Conservation (phyloP, 2,888 invertebrate genomes). For the Xanthia icteritia region DNA sequence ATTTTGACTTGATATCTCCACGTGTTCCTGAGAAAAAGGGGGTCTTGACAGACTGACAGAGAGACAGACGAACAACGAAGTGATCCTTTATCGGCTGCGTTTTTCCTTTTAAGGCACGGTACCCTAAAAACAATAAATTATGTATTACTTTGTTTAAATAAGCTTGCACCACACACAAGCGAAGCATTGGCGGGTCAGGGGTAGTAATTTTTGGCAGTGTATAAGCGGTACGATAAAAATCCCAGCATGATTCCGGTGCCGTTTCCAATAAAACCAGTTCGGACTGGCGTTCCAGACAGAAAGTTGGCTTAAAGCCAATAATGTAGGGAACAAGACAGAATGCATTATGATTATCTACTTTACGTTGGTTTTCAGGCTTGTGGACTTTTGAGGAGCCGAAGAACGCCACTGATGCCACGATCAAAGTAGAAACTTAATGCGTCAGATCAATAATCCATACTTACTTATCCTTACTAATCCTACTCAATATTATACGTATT, state of each 20-base stretch:
- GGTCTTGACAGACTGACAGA: too few relatives aligned
- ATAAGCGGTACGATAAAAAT: constrained; percentile 37
- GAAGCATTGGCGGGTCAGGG: not conserved
- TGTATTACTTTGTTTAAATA: not conserved
- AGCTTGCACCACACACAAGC: not conserved
- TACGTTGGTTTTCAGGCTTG: not conserved
- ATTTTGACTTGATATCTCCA: too few relatives aligned
- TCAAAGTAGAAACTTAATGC: too few relatives aligned
- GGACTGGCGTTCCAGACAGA: constrained; percentile 7
- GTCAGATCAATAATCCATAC: not conserved
- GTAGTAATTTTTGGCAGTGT: constrained; percentile 25
- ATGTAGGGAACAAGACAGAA: constrained; percentile 3
- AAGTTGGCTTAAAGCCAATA: constrained; percentile 38
- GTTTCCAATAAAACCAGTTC: constrained; percentile 17
- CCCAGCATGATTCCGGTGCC: constrained; percentile 30
- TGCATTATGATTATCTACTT: constrained; percentile 19
- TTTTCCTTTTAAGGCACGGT: too few relatives aligned
- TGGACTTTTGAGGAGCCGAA: not conserved
- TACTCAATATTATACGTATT: too few relatives aligned
- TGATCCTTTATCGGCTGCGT: too few relatives aligned
- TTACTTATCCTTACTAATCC: not conserved
- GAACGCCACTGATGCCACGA: not conserved
- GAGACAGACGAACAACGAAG: too few relatives aligned
- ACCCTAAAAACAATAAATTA: too few relatives aligned
- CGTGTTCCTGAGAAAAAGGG: too few relatives aligned